Percentiles rank a stretch among this genome's conserved stretches.
These are phyloP conservation scores for Parauchenoglanis punctatus DNA, from an alignment of 2,797 vertebrate genomes.

Conservation along the genomic window DNA sequence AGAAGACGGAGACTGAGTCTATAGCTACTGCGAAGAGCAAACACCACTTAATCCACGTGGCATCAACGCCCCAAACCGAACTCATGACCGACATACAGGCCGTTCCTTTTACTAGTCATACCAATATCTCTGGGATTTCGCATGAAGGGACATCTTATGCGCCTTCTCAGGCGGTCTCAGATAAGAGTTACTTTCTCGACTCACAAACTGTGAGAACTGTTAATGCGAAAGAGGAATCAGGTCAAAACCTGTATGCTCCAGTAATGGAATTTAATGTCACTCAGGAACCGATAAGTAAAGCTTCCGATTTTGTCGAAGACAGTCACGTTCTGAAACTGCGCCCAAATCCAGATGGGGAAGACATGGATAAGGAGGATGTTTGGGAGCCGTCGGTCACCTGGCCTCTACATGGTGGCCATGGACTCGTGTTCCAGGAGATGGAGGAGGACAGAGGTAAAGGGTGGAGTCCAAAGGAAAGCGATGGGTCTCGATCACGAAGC, in stretches of 20 bases:
- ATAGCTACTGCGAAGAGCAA: conserved; percentile 63
- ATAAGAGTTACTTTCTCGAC: conserved; percentile 67
- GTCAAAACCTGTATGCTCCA: conserved; percentile 63
- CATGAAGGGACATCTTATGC: conserved; percentile 63
- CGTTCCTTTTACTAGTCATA: conserved; percentile 60
- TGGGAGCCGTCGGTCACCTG: conserved; percentile 58
- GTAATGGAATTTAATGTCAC: conserved; percentile 64
- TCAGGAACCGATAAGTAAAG: conserved; percentile 69
- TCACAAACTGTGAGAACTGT: conserved; percentile 62
- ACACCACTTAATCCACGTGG: conserved; percentile 59
- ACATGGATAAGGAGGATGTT: conserved; percentile 59
- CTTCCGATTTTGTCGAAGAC: conserved; percentile 67
- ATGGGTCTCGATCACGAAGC: conserved; percentile 76
- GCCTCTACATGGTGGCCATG: conserved; percentile 61
- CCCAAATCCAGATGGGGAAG: conserved; percentile 67
- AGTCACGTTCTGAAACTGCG: conserved; percentile 78
- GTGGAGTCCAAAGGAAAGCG: conserved; percentile 51
- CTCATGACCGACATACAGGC: conserved; percentile 63
- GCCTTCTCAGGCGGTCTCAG: conserved; percentile 64
- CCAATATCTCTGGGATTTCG: conserved; percentile 63
- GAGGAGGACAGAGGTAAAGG: conserved; percentile 61
- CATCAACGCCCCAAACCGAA: conserved; percentile 68
- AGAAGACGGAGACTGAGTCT: conserved; percentile 56
- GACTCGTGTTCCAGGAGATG: conserved; percentile 77
- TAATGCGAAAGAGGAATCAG: conserved; percentile 63